Base-by-base conservation (phyloP, 2,888 invertebrate genomes). In the Nomada ruficornis region DNA sequence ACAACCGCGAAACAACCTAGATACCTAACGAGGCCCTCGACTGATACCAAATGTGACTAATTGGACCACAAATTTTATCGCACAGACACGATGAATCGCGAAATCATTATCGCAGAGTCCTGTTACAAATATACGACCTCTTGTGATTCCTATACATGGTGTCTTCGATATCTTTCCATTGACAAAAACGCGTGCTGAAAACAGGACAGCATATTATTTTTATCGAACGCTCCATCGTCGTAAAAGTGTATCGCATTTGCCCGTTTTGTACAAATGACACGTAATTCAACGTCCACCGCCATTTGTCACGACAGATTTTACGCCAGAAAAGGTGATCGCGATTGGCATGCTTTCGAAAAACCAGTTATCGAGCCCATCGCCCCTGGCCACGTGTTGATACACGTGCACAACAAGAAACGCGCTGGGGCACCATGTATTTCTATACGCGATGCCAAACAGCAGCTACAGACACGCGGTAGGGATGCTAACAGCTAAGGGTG, bases 361-460 rank as follows among this genome's bases (percentile, higher is more conserved):
- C 69, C 85, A 82, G 88, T 89, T 88, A 89, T 70, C 77, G 75
- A 44, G 44, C 57, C 76, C 81, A 77, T 79, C 82, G 85, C 83
- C 85, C 82, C 69, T 75, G 76, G 89, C 86, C 91, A 91, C 91
- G 90, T 90, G 90, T 90, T 88, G 86, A 86, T 90, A 89, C 91
- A 91, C 91, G 91, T 91, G 90, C 86, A 81, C 82, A 79, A 75
- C 57, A 68, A 62, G 77, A 85, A 86, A 86, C 86, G 73, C 77
- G 82, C 70, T 64, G 76, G 72, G 50, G 54, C 57, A 18, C 20
- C 29, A 20, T 44, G 82, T 83, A 82, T 85, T 88, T 88, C 73
- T 79, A 71, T 79, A 77, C 73, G 67, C 63, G 72, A 77, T 80
- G 20, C 50, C 60, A 42, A 77, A 59, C 55, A 29, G 78, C 77